phyloP scores from a whole-genome alignment of 2,888 invertebrate species.

The Hecatera dysodea region DNA sequence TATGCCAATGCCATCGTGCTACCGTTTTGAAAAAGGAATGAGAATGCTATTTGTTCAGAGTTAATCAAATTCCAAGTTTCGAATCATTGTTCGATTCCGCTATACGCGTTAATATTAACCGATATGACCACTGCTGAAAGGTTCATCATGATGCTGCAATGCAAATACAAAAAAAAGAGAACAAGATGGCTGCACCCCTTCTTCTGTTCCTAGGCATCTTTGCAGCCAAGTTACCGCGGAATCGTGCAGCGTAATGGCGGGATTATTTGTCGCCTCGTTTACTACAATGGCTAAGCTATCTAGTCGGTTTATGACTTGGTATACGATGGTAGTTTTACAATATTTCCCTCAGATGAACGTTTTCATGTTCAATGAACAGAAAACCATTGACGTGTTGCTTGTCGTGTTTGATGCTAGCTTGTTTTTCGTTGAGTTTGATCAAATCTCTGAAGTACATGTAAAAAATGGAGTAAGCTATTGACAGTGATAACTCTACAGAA shows the following conservation, averaged over 20 bases:
- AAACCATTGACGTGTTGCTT: conserved; percentile 11
- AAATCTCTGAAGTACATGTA: neutral
- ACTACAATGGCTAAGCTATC: conserved; percentile 66
- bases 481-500: neutral
- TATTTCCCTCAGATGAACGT: conserved; percentile 38
- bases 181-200: conserved; percentile 18
- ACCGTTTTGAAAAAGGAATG: no score
- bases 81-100: neutral
- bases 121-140: neutral
- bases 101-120: neutral
- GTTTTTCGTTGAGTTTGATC: neutral
- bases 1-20: no score
- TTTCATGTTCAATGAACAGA: conserved; percentile 25
- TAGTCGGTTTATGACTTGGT: conserved; percentile 62
- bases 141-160: neutral
- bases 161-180: neutral
- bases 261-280: conserved; percentile 73
- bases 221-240: conserved; percentile 62
- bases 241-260: conserved; percentile 69
- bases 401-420: neutral
- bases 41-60: no score
- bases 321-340: conserved; percentile 46
- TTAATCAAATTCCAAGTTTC: no score
- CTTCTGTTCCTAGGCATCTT: conserved; percentile 43
- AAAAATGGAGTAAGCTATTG: neutral